Evolutionary conservation across 2,797 vertebrate genomes (phyloP), one percentile per base, ranked within the genome.

Genomic region (Pachyuromys duprasi): DNA sequence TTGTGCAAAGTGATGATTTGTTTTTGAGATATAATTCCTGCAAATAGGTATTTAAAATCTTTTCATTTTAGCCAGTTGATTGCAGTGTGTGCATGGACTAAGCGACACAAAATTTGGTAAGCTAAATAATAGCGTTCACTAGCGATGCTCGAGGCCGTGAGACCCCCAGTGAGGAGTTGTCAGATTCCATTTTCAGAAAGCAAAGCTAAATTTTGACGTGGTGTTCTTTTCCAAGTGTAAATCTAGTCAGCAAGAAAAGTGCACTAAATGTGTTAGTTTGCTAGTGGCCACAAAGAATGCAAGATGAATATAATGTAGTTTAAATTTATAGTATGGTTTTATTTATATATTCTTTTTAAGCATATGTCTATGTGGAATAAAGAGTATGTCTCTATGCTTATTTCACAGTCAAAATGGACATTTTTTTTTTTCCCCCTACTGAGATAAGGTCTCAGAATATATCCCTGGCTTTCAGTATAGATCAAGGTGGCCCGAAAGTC

Each of bases 181-280:
- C 95, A 95, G 65, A 26, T 92, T 95, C 45, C 76, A 92, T 91
- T 97, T 97, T 97, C 89, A 97, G 63, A 82, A 79, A 60, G 24
- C 63, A 90, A 42, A 45, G 60, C 39, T 60, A 53, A 75, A 91
- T 65, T 97, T 95, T 96, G 90, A 62, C 95, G 31, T 39, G 1
- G 60, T 92, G 95, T 94, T 98, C 92, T 70, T 93, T 82, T 93
- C 93, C 79, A 96, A 94, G 6, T 83, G 36, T 90, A 95, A 75
- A 94, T 97, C 13, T 65, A 96, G 0, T 79, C 70, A 53, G 80
- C 82, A 95, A 88, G 89, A 83, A 90, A 91, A 94, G 45, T 69
- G 86, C 84, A 94, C 93, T 91, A 94, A 94, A 93, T 96, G 86
- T 95, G 96, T 96, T 95, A 91, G 97, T 96, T 95, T 94, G 90